Evolutionary conservation across 1,140 invertebrate genomes (phyloP).

Genomic region (Drosophila tristis): DNA sequence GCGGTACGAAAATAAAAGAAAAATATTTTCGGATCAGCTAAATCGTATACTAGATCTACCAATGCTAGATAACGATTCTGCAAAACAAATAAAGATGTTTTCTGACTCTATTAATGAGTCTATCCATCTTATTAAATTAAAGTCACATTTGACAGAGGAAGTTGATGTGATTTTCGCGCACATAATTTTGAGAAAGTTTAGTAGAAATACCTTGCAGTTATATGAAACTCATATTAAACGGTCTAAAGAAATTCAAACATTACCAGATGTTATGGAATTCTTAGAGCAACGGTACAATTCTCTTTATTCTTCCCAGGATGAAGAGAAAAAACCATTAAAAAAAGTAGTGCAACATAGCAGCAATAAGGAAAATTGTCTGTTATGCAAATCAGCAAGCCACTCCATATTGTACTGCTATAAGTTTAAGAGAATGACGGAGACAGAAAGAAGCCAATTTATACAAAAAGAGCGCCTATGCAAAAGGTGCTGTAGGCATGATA

Average conservation of each 20-base stretch:
- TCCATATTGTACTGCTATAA: too few relatives aligned
- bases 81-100: background rate
- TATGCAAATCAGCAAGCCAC: too few relatives aligned
- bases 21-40: conserved; percentile 4
- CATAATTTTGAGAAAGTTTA: background rate
- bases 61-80: background rate
- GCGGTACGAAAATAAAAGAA: background rate
- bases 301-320: too few relatives aligned
- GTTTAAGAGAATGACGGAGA: too few relatives aligned
- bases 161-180: conserved; percentile 10
- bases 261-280: background rate
- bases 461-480: too few relatives aligned
- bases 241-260: background rate
- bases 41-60: conserved; percentile 11
- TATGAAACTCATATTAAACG: conserved; percentile 2
- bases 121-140: background rate
- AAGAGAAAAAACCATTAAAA: too few relatives aligned
- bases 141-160: background rate
- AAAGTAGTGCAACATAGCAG: too few relatives aligned
- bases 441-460: too few relatives aligned
- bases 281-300: background rate
- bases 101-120: background rate
- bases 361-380: too few relatives aligned
- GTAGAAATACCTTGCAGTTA: background rate
- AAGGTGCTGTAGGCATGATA: too few relatives aligned